Evolutionary conservation across 2,113 vertebrate genomes (phyloP).

Genomic region (Sclerurus mexicanus): DNA sequence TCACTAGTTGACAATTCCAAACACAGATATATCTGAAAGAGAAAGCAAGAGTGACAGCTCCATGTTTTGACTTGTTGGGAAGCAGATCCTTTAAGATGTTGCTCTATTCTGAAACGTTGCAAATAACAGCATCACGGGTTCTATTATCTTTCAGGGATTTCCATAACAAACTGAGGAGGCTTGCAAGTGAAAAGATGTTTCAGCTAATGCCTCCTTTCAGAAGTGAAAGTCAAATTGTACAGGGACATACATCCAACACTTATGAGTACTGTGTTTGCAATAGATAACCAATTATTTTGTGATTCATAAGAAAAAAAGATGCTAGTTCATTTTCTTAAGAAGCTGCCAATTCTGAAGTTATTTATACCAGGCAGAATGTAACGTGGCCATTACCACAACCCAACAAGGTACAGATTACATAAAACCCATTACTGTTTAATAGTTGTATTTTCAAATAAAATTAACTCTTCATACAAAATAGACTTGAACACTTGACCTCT

Average conservation of each 20-base stretch:
- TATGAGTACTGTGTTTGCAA: background rate
- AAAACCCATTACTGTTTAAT: background rate
- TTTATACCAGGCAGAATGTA: background rate
- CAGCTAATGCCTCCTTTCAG: background rate
- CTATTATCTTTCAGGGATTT: background rate
- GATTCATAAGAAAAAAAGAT: background rate
- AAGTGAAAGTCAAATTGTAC: background rate
- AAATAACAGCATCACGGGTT: background rate
- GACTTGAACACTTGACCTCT: background rate
- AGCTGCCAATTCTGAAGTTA: background rate
- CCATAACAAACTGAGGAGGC: background rate
- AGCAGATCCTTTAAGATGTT: background rate
- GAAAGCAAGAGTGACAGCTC: background rate
- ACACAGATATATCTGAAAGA: background rate
- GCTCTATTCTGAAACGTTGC: background rate
- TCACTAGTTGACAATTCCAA: background rate
- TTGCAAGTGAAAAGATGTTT: background rate
- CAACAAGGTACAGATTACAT: background rate
- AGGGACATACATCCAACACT: background rate
- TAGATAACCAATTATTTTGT: background rate
- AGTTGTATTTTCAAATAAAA: background rate
- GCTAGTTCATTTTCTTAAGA: background rate
- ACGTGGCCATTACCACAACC: background rate
- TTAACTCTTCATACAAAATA: background rate
- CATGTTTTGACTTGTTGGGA: background rate